Base-by-base conservation (phyloP, 2,888 invertebrate genomes). In the Hydraecia micacea region DNA sequence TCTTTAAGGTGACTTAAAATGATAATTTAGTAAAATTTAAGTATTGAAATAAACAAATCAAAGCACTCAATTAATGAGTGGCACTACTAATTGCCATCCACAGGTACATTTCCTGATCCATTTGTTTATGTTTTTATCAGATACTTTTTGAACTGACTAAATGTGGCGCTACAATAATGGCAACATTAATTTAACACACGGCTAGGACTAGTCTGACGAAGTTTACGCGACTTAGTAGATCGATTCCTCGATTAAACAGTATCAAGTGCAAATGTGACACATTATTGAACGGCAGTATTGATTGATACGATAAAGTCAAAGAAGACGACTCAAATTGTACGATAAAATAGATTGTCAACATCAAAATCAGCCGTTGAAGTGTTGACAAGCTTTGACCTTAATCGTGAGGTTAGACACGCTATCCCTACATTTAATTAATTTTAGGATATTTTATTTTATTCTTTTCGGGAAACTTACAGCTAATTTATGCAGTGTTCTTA, bases 321-420 rank as follows among this genome's bases (percentile, higher is more conserved):
- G 15, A 79, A 81, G 15, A 6, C 25, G 2, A 25, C 18, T 28
- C 36, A 52, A 36, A 76, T 58, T 32, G 18, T 52, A 36, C 18
- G 79, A 79, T 79, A 83, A 49, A 52, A 83, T 83, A 60, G 28
- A 77, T 67, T 55, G 36, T 42, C 32, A 65, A 39, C 28, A 39
- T 67, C n/a, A 18, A 60, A 82, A 79, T 52, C 66, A 76, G 32
- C 15, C 60, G 66, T 60, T 66, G 32, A 76, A 25, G 32, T 60
- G 8, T 52, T 79, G 32, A 60, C 58, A 42, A 42, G 74, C 13
- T 25, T 39, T 42, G 36, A 4, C 36, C 36, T 36, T 36, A 36
- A 36, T 79, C 15, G 15, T 55, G 46, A 65, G 18, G 55, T 32
- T 49, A 28, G 13, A 49, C 13, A 46, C 21, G 28, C 46, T 68